Evolutionary conservation across 1,140 invertebrate species (phyloP), one percentile per base, ranked within the genome.

Genomic region (Zaprionus capensis): DNA sequence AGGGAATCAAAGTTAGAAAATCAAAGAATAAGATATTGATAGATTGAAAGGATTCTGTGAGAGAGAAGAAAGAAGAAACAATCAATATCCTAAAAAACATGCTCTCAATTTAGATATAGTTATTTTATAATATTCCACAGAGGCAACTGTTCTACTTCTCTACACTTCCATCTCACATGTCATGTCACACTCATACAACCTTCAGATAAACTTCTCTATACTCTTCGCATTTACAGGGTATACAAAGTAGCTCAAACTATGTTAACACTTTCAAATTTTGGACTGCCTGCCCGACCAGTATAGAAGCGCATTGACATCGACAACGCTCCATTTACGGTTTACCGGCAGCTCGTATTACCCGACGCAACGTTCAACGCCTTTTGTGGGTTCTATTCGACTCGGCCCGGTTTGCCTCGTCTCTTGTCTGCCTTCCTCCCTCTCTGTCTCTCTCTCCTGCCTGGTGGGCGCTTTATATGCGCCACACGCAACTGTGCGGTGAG

Each of bases 401-500:
- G 73, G 17, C 70, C 17, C 59, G 71, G 59, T 75, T 64, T 55
- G 58, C 14, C 58, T 20, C 34, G 6, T 12, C 12, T n/a, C 22
- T 24, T 41, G 15, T 14, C 36, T 15, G 4, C 26, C 15, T 38
- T 5, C 31, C 5, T 24, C 26, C 6, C 31, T n/a, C 53, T 51
- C 6, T 7, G 6, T 17, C 12, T 44, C 12, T 51, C 14, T 31
- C 15, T 68, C 14, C 22, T 56, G 49, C 7, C 14, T 55, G 22
- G 77, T 87, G 71, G 68, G 71, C 76, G 80, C 73, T 88, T 81
- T 82, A 55, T 87, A 84, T 88, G 84, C 81, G 38, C 49, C 70
- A 72, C 84, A 88, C 84, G 84, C 81, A 87, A 72, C 66, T 80
- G 83, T 86, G 82, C 71, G 84, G 84, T 88, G 85, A 84, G 84